Base-by-base conservation (phyloP, 2,797 vertebrate species). In the Neosalanx taihuensis region DNA sequence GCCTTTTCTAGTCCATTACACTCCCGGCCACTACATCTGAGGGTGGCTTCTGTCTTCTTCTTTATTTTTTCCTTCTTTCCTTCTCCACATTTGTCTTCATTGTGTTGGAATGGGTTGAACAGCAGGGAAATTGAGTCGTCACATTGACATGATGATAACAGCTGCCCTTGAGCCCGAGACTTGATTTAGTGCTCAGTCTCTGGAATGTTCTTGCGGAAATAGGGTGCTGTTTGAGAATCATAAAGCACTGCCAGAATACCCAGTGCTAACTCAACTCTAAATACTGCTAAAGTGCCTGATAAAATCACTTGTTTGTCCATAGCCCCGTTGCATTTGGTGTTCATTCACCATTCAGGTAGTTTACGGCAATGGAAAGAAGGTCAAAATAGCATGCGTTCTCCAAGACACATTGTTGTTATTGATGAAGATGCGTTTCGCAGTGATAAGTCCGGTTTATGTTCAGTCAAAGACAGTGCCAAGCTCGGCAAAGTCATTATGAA, bases 141-240 rank as follows among this genome's bases (percentile, higher is more conserved):
- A 81, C 79, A 80, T 76, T 89, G 90, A 86, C 86, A 78, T 83
- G 82, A 82, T 83, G 85, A 89, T 90, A 90, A 91, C 89, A 78
- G 85, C 82, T 89, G 89, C 89, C 89, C 89, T 88, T 90, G 87
- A 89, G 90, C 85, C 73, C 29, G 13, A 72, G 73, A 79, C 71
- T 83, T 88, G 89, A 91, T 88, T 81, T 82, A 88, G 88, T 84
- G 87, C 82, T 88, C 76, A 87, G 86, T 51, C 20, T 84, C 81
- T 75, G 70, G 80, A 87, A 85, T 76, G 85, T 78, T 76, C 85
- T 84, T 84, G 67, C 20, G 83, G 76, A 80, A 80, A 89, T 79
- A 70, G 74, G 85, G 80, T 77, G 82, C 72, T 71, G 77, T 71
- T 10, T 1, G 26, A 62, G 71, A 77, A 79, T 81, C 76, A 76